A percentile compares a stretch with the other conserved stretches of the same genome.
These are phyloP conservation scores for Axis porcinus DNA, from an alignment of 2,113 vertebrate genomes.

Conservation along the genomic window DNA sequence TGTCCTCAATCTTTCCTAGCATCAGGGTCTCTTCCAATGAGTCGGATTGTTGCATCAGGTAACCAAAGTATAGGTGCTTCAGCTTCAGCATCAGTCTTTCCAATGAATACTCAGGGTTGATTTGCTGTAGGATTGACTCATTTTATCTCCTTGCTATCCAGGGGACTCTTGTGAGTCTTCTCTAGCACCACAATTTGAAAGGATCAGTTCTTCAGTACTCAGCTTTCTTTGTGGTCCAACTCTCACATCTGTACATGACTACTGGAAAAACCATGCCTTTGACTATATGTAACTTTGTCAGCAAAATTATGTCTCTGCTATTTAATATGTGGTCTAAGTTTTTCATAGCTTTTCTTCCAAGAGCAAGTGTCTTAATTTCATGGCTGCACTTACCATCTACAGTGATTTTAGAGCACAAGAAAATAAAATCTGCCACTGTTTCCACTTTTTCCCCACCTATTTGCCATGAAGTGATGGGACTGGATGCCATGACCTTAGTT, in stretches of 20 bases:
- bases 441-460: neutral
- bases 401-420: neutral
- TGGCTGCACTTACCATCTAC: neutral
- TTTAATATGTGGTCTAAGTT: neutral
- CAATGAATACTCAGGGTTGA: neutral
- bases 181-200: neutral
- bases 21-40: neutral
- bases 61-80: neutral
- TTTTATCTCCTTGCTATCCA: neutral
- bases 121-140: neutral
- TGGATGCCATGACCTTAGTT: neutral
- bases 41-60: neutral
- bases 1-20: neutral
- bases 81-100: neutral
- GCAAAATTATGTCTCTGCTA: neutral
- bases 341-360: neutral
- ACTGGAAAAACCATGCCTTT: neutral
- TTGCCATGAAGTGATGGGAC: neutral
- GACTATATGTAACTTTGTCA: neutral
- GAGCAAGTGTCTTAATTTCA: neutral
- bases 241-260: neutral
- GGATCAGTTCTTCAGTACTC: neutral
- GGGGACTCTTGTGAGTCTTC: neutral
- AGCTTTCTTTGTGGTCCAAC: neutral
- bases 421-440: neutral